Percentiles rank a stretch among this genome's conserved stretches.
Conservation (phyloP, 2,113 vertebrate genomes). For the Mesocricetus auratus region DNA sequence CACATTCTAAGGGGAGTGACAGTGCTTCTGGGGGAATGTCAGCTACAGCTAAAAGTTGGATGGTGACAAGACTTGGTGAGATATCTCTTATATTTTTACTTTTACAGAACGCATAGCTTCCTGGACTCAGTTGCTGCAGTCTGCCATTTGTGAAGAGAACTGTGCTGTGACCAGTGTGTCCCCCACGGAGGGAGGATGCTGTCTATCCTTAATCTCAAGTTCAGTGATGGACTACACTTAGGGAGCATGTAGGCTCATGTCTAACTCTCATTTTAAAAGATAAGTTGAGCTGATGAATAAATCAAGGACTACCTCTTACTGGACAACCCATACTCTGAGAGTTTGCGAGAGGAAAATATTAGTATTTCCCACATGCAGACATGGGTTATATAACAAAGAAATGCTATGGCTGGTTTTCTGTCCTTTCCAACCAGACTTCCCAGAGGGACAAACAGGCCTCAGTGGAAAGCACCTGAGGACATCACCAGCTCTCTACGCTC, state of each 20-base stretch:
- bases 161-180: background rate
- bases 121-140: background rate
- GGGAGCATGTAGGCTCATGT: background rate
- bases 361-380: background rate
- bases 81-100: background rate
- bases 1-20: background rate
- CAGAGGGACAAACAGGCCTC: background rate
- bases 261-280: constrained; percentile 15
- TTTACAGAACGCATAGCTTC: background rate
- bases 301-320: background rate
- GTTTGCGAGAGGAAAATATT: background rate
- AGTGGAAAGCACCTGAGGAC: background rate
- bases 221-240: background rate
- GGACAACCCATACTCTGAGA: background rate
- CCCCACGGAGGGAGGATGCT: background rate
- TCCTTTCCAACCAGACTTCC: background rate
- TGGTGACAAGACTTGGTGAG: background rate
- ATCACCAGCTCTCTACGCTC: background rate
- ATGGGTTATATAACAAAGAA: background rate
- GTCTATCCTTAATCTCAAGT: background rate
- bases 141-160: constrained; percentile 4
- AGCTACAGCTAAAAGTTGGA: background rate
- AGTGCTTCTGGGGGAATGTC: background rate
- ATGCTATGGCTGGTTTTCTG: background rate
- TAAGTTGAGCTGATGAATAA: constrained; percentile 26